phyloP scores from a whole-genome alignment of 2,797 vertebrate genomes.

The Acomys russatus region DNA sequence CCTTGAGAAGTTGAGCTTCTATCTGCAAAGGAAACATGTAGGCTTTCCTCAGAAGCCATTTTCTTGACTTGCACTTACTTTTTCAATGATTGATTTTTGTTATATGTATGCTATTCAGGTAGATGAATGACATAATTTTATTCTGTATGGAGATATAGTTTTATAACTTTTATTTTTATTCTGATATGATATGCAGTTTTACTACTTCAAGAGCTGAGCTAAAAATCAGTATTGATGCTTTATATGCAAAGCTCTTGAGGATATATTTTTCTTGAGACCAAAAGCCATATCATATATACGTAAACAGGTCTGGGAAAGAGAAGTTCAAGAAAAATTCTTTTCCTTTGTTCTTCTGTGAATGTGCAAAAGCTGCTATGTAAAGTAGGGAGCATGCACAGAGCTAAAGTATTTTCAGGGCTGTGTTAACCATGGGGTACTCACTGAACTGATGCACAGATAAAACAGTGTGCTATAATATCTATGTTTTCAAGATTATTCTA shows the following conservation, averaged over 20 bases:
- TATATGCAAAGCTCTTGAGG: background rate
- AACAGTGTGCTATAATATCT: background rate
- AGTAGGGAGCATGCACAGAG: background rate
- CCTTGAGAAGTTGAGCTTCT: background rate
- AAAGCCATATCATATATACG: background rate
- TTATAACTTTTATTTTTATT: constrained; percentile 3
- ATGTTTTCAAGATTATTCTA: background rate
- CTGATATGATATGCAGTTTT: background rate
- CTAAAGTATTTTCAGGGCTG: background rate
- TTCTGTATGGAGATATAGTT: background rate
- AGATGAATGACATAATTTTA: background rate
- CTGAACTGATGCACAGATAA: background rate
- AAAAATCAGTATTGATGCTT: background rate
- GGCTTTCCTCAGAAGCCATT: background rate
- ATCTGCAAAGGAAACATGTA: background rate
- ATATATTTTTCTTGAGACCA: background rate
- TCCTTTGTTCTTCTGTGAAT: background rate
- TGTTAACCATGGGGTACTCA: background rate
- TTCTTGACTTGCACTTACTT: background rate
- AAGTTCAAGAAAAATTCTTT: background rate
- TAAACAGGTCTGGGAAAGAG: background rate
- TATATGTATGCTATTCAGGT: background rate
- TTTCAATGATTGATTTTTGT: constrained; percentile 44
- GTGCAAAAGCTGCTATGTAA: background rate
- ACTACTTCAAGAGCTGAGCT: background rate